Base-by-base conservation (phyloP, 2,113 vertebrate genomes). In the Hippopotamus amphibius region DNA sequence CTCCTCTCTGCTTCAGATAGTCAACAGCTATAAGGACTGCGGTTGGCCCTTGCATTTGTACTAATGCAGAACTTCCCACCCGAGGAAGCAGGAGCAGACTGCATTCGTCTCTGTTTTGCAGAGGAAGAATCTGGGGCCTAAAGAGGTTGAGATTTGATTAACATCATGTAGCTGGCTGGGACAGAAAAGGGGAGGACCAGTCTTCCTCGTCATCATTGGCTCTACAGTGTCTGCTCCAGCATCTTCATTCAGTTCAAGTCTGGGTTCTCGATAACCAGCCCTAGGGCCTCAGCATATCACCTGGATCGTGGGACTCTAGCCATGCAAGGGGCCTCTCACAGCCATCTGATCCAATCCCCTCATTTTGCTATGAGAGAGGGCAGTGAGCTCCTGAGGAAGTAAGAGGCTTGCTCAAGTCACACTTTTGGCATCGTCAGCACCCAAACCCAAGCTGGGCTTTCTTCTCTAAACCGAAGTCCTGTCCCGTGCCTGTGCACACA, bases 321-420 rank as follows among this genome's bases (percentile, higher is more conserved):
- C 6, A 19, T 9, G 3, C 0, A 24, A 4, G n/a, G 8, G 57
- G 13, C 12, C 43, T 71, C 77, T 48, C 14, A 1, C 6, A 15
- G n/a, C 33, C n/a, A 0, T 55, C 15, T 7, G 9, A 3, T 33
- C 14, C 1, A 26, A 43, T 48, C 15, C 26, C 57, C 24, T 65
- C 24, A 15, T 65, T 68, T 79, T 46, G 7, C 63, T 48, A 33
- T 46, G 90, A 93, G 28, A 53, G 22, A 53, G 16, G 37, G 24
- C 7, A 7, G 3, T 10, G 59, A 81, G 14, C 26, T 83, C 37
- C 16, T 6, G 9, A 28, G 59, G 37, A 71, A 22, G n/a, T 41
- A 5, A 76, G 69, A 69, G 46, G 6, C 53, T 72, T 81, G 22
- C 46, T 63, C 43, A n/a, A 8, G 33, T 43, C 87, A 68, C n/a